phyloP scores from a whole-genome alignment of 2,888 invertebrate species.

The Orchestes rusci region DNA sequence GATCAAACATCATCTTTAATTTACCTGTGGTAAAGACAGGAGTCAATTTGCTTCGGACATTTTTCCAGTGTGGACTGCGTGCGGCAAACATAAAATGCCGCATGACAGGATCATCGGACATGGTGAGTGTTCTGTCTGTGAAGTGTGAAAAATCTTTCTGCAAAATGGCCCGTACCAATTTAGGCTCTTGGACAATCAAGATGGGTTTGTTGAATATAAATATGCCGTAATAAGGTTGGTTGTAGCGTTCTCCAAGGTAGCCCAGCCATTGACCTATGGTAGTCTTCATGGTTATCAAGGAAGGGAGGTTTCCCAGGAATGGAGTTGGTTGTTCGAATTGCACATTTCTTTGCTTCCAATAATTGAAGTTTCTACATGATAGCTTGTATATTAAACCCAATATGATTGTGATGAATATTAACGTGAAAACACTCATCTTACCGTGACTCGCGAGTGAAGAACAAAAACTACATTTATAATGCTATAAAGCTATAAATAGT shows the following conservation, averaged over 20 bases:
- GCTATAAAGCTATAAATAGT: too few relatives aligned
- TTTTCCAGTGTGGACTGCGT: constrained; percentile 49
- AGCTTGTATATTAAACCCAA: too few relatives aligned
- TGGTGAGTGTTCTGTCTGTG: constrained; percentile 43
- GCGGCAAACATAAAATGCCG: constrained; percentile 43
- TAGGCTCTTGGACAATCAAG: constrained; percentile 44
- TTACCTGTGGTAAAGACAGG: constrained; percentile 52
- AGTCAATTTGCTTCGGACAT: constrained; percentile 46
- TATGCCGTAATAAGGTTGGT: constrained; percentile 44
- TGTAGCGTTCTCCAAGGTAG: constrained; percentile 14
- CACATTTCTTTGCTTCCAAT: constrained; percentile 31
- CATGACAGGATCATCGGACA: constrained; percentile 42
- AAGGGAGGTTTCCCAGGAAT: constrained; percentile 29
- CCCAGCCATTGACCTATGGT: constrained; percentile 12
- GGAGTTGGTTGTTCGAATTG: constrained; percentile 28
- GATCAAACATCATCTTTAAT: constrained; percentile 47
- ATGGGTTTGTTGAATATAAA: constrained; percentile 47
- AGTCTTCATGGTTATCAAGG: constrained; percentile 8
- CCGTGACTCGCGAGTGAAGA: too few relatives aligned
- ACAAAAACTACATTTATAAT: too few relatives aligned
- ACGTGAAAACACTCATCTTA: too few relatives aligned
- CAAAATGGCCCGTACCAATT: constrained; percentile 45
- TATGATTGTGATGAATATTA: too few relatives aligned
- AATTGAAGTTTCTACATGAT: constrained; percentile 30
- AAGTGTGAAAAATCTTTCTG: constrained; percentile 47